Percentiles rank a stretch among this genome's conserved stretches.
Evolutionary conservation across 1,140 invertebrate genomes (phyloP).

Genomic region (Mya arenaria): DNA sequence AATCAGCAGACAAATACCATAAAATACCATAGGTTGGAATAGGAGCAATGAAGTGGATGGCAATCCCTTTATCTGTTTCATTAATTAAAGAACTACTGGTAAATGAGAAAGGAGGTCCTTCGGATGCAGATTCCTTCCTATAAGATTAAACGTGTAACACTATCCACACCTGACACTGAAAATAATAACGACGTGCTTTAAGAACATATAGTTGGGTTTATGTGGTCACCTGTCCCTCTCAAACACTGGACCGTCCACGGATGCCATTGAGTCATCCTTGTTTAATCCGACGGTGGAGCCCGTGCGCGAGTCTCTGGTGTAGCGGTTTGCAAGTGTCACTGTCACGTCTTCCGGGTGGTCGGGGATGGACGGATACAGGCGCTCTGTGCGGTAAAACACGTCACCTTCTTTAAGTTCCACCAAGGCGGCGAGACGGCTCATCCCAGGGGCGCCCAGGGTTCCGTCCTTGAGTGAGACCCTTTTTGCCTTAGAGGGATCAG

Average conservation of each 20-base stretch:
- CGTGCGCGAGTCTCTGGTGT: constrained; percentile 30
- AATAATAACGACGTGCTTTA: too few species aligned
- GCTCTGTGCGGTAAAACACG: constrained; percentile 63
- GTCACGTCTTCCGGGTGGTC: constrained; percentile 60
- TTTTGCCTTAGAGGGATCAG: constrained; percentile 38
- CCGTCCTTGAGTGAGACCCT: constrained; percentile 62
- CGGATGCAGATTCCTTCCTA: too few species aligned
- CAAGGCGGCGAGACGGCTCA: constrained; percentile 29
- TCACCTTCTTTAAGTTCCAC: constrained; percentile 65
- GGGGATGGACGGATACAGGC: constrained; percentile 59
- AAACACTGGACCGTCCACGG: constrained; percentile 36
- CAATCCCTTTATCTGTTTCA: too few species aligned
- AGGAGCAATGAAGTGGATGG: too few species aligned
- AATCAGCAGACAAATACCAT: too few species aligned
- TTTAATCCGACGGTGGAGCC: constrained; percentile 56
- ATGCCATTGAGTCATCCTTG: constrained; percentile 45
- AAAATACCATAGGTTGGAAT: too few species aligned
- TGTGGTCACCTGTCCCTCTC: constrained; percentile 46
- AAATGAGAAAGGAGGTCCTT: too few species aligned
- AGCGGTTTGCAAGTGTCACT: constrained; percentile 48
- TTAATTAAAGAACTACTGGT: too few species aligned
- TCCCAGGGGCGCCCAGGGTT: constrained; percentile 33
- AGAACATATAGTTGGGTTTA: too few species aligned
- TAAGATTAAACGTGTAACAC: too few species aligned
- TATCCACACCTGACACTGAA: too few species aligned